phyloP scores from a whole-genome alignment of 2,113 vertebrate genomes.

The Aptenodytes patagonicus region DNA sequence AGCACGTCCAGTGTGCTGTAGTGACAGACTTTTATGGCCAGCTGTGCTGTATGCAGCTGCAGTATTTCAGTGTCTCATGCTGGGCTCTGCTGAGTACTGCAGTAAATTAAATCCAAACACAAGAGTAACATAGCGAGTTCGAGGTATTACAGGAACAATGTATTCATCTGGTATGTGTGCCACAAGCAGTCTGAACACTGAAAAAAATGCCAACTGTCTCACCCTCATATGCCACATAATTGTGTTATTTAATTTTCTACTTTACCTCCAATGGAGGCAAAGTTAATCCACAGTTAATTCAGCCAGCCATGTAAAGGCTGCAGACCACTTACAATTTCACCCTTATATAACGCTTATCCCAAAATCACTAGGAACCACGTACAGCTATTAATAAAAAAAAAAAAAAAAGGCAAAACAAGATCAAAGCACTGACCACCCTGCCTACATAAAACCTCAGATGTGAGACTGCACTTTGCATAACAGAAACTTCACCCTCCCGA shows the following conservation, averaged over 20 bases:
- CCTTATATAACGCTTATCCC: neutral
- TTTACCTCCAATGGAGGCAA: neutral
- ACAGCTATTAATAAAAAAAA: neutral
- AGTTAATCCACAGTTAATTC: neutral
- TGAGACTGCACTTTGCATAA: neutral
- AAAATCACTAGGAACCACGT: neutral
- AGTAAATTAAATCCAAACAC: neutral
- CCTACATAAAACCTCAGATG: neutral
- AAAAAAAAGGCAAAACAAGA: neutral
- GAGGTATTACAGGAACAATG: neutral
- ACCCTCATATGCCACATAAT: neutral
- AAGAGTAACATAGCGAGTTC: neutral
- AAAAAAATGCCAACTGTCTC: neutral
- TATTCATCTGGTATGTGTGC: neutral
- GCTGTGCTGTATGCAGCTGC: neutral
- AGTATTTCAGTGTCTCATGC: neutral
- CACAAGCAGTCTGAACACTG: neutral
- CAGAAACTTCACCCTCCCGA: neutral
- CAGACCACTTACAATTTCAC: neutral
- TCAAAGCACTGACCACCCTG: neutral
- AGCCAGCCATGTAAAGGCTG: neutral
- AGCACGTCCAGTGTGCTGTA: neutral
- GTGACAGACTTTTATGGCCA: neutral
- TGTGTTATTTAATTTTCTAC: neutral
- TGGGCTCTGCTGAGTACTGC: neutral